A percentile compares a stretch with the other conserved stretches of the same genome.
Evolutionary conservation across 2,888 invertebrate species (phyloP).

Genomic region (Watsonalla binaria): DNA sequence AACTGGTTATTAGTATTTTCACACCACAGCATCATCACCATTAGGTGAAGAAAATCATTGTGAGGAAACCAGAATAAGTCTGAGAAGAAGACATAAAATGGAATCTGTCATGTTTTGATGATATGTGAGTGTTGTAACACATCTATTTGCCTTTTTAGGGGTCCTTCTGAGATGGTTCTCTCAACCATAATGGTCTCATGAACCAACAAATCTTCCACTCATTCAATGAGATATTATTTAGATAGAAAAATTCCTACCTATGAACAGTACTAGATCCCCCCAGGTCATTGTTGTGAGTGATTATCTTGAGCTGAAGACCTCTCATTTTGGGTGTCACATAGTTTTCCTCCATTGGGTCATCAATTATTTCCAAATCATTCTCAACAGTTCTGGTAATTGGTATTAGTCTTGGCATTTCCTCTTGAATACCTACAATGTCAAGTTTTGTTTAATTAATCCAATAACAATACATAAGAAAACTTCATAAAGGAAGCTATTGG

Average conservation of each 20-base stretch:
- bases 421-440: conserved; percentile 20
- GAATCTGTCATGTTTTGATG: too few species aligned
- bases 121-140: too few species aligned
- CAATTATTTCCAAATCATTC: conserved; percentile 67
- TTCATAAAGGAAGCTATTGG: too few species aligned
- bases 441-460: conserved; percentile 6
- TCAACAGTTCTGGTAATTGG: conserved; percentile 67
- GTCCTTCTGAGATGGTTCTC: too few species aligned
- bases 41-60: not conserved
- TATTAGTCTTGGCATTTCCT: conserved; percentile 35
- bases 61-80: too few species aligned
- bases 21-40: conserved; percentile 4
- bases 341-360: conserved; percentile 63
- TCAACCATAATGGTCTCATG: too few species aligned
- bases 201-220: too few species aligned
- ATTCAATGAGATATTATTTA: not conserved
- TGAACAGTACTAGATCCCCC: conserved; percentile 33
- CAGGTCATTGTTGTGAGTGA: conserved; percentile 60
- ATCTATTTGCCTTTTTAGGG: too few species aligned
- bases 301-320: conserved; percentile 64
- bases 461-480: not conserved
- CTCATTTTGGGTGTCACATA: conserved; percentile 33
- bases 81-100: too few species aligned
- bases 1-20: not conserved
- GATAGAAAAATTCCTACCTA: conserved; percentile 27